Evolutionary conservation across 2,797 vertebrate species (phyloP).

Genomic region (Microctenopoma steveboyesi): DNA sequence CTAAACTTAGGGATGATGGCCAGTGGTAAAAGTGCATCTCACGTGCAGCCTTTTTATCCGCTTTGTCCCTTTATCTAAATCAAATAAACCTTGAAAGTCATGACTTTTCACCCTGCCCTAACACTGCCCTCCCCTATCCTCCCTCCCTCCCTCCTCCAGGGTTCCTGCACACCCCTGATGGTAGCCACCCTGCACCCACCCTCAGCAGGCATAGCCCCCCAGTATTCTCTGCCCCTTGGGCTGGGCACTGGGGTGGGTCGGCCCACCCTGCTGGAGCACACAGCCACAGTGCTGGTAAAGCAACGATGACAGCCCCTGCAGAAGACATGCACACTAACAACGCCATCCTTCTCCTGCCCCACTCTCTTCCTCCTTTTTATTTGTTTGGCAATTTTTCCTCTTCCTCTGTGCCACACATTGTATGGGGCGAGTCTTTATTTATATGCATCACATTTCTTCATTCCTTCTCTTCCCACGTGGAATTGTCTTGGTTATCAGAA

Average conservation of each 20-base stretch:
- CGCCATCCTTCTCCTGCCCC: constrained; percentile 50
- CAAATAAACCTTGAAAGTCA: constrained; percentile 34
- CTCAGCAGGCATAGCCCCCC: constrained; percentile 95
- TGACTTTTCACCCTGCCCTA: constrained; percentile 58
- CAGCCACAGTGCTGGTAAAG: constrained; percentile 99
- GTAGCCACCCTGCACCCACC: constrained; percentile 99
- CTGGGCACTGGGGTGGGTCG: constrained; percentile 95
- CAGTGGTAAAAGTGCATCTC: constrained; percentile 24
- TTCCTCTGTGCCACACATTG: constrained; percentile 22
- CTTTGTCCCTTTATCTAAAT: constrained; percentile 23
- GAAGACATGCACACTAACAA: constrained; percentile 67
- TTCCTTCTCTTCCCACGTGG: constrained; percentile 14
- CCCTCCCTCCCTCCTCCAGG: constrained; percentile 92
- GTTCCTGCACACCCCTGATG: constrained; percentile 99
- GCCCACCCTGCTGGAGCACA: constrained; percentile 98
- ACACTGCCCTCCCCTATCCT: constrained; percentile 80
- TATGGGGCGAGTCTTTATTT: constrained; percentile 27
- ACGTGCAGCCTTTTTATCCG: constrained; percentile 30
- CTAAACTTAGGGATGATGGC: constrained; percentile 33
- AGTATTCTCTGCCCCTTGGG: constrained; percentile 97
- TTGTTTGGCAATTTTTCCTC: constrained; percentile 46
- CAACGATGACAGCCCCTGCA: constrained; percentile 49
- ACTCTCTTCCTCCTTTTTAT: constrained; percentile 9
- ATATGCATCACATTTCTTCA: constrained; percentile 14
- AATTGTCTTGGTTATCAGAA: constrained; percentile 31